Evolutionary conservation across 2,888 invertebrate genomes (phyloP).

Genomic region (Harpalus rubripes): DNA sequence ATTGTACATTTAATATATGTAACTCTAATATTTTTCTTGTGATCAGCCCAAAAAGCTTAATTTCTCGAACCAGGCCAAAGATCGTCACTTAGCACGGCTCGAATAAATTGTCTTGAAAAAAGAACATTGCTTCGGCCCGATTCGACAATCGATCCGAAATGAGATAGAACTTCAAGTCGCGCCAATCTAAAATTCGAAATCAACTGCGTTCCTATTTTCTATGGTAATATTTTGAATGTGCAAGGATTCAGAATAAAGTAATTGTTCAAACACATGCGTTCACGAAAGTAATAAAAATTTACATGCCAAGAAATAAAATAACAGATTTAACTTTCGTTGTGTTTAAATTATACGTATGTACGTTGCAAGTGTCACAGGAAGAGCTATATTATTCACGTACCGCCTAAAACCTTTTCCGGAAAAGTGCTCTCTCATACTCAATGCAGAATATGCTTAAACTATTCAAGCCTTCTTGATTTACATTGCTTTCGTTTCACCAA

Average conservation of each 20-base stretch:
- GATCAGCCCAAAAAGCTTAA: too few species aligned
- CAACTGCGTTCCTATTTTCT: too few species aligned
- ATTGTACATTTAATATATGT: too few species aligned
- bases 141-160: too few species aligned
- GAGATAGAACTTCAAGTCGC: too few species aligned
- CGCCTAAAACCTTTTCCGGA: constrained; percentile 56
- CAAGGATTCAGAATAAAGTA: background rate
- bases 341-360: constrained; percentile 8
- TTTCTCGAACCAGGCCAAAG: too few species aligned
- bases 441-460: constrained; percentile 47
- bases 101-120: too few species aligned
- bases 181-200: too few species aligned
- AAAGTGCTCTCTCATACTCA: constrained; percentile 40
- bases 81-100: too few species aligned
- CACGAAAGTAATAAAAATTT: background rate
- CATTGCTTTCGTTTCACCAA: constrained; percentile 40
- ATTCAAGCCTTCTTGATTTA: constrained; percentile 41
- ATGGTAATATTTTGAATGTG: too few species aligned
- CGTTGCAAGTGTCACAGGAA: constrained; percentile 48
- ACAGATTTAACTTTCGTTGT: constrained; percentile 29
- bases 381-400: constrained; percentile 43
- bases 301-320: background rate
- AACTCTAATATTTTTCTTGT: too few species aligned
- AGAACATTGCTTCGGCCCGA: too few species aligned
- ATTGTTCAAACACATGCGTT: background rate